Percentiles rank a stretch among this genome's conserved stretches.
Evolutionary conservation across 37 sponge, comb jelly and placozoan genomes (phyloP).

Genomic region (Ephydatia muelleri): DNA sequence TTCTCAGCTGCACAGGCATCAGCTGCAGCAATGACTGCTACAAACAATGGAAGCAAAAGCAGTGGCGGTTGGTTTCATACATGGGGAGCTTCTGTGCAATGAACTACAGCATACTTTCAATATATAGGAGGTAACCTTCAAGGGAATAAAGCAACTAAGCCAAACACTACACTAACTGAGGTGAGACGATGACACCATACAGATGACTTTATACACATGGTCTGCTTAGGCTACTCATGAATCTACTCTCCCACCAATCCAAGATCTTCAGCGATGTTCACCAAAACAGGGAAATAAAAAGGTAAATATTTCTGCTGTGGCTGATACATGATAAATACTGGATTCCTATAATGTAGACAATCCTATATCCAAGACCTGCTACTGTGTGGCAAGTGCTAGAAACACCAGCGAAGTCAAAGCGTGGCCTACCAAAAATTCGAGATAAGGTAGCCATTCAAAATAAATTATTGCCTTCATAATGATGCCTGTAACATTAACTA

Average conservation of each 20-base stretch:
- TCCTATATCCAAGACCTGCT: background rate
- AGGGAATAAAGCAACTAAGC: background rate
- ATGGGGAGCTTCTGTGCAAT: background rate
- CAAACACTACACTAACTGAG: background rate
- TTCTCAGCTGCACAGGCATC: background rate
- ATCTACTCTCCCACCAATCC: background rate
- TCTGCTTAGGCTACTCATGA: background rate
- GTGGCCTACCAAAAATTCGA: background rate
- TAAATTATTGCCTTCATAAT: background rate
- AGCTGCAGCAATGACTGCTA: background rate
- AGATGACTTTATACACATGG: background rate
- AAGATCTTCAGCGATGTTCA: background rate
- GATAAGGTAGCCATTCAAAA: background rate
- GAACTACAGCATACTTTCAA: background rate
- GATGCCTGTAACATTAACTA: background rate
- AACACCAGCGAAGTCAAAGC: background rate
- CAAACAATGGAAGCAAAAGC: background rate
- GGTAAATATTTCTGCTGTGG: background rate
- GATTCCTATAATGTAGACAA: background rate
- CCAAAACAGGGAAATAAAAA: background rate
- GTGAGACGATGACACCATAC: background rate
- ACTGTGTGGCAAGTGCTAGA: background rate
- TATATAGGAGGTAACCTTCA: background rate
- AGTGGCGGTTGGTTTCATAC: background rate
- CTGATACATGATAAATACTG: background rate